A percentile compares a stretch with the other conserved stretches of the same genome.
These are phyloP conservation scores for Polietes domitor DNA, from an alignment of 2,888 invertebrate species.

Conservation along the genomic window DNA sequence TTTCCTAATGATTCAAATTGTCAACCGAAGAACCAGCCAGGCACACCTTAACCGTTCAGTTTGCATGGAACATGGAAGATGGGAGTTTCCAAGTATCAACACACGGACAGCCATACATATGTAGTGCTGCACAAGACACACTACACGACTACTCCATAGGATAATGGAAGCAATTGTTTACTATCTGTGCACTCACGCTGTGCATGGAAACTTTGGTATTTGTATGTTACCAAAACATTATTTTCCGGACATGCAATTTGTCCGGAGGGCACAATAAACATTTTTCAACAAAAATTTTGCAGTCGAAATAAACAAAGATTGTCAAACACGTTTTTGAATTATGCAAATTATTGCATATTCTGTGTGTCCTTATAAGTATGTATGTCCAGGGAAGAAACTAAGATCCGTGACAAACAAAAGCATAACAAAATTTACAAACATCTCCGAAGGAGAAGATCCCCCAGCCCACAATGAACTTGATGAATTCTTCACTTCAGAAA, in stretches of 20 bases:
- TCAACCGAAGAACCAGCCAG: neutral
- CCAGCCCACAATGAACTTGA: no score
- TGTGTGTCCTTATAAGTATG: no score
- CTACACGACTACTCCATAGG: slow-evolving; percentile 20
- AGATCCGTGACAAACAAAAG: no score
- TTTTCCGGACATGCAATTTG: slow-evolving; percentile 29
- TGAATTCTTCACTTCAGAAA: no score
- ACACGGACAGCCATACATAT: neutral
- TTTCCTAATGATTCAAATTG: slow-evolving; percentile 11
- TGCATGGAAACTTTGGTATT: slow-evolving; percentile 51
- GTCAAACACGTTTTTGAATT: slow-evolving; percentile 7
- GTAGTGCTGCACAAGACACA: slow-evolving; percentile 32
- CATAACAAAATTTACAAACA: no score
- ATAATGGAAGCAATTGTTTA: slow-evolving; percentile 56
- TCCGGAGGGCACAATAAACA: slow-evolving; percentile 9
- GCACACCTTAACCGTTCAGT: neutral
- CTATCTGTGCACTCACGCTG: slow-evolving; percentile 46
- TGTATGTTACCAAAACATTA: slow-evolving; percentile 35
- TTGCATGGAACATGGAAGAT: neutral
- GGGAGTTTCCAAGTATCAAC: neutral
- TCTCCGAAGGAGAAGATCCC: no score
- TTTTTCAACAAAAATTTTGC: slow-evolving; percentile 24
- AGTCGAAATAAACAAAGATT: neutral
- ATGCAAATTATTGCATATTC: neutral
- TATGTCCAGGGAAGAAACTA: no score